Conservation (phyloP, 2,888 invertebrate genomes). For the Malachius bipustulatus region DNA sequence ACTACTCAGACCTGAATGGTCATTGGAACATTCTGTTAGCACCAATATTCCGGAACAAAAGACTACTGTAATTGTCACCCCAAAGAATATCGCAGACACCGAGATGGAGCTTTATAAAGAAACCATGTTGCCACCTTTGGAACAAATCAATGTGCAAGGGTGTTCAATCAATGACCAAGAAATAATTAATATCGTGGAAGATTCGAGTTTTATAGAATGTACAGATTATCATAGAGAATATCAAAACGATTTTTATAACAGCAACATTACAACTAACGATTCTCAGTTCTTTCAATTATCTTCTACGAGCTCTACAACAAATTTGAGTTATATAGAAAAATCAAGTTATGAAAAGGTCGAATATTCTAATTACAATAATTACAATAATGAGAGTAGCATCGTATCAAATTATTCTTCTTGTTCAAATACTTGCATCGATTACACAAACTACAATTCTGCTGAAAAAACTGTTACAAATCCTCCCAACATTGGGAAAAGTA, state of each 20-base stretch:
- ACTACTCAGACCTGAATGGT: slow-evolving; percentile 15
- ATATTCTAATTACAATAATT: slow-evolving; percentile 12
- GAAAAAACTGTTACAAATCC: too few species aligned
- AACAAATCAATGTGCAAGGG: slow-evolving; percentile 9
- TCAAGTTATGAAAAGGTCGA: slow-evolving; percentile 9
- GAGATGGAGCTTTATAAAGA: slow-evolving; percentile 16
- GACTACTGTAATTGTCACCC: slow-evolving; percentile 20
- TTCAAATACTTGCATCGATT: too few species aligned
- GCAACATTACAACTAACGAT: slow-evolving; percentile 12
- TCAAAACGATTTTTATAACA: slow-evolving; percentile 7
- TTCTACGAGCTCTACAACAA: slow-evolving; percentile 4
- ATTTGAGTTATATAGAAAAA: background rate
- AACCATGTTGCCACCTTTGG: slow-evolving; percentile 13
- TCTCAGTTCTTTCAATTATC: slow-evolving; percentile 8
- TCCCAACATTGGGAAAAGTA: too few species aligned
- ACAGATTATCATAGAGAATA: slow-evolving; percentile 13
- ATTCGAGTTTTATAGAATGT: slow-evolving; percentile 13
- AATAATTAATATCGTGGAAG: slow-evolving; percentile 16
- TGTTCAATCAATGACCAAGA: slow-evolving; percentile 15
- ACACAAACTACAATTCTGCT: too few species aligned
- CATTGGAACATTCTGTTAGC: slow-evolving; percentile 10
- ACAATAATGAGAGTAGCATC: too few species aligned
- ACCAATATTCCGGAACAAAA: slow-evolving; percentile 16
- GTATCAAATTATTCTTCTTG: too few species aligned
- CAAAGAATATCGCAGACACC: slow-evolving; percentile 16